phyloP scores from a whole-genome alignment of 2,888 invertebrate species.

The Heliconius erato region DNA sequence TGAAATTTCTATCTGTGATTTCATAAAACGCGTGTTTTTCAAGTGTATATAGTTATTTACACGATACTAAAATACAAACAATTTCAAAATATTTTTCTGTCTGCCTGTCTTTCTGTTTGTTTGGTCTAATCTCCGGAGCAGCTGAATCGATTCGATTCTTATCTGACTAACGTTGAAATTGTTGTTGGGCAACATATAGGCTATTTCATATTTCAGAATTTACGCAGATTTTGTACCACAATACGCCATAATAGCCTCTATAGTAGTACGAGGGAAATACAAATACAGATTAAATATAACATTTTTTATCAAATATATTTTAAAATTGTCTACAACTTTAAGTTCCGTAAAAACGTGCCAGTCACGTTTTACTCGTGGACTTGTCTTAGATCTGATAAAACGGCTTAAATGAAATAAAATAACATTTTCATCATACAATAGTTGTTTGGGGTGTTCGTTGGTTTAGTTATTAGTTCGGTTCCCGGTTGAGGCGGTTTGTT shows the following conservation, averaged over 20 bases:
- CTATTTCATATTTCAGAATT: background rate
- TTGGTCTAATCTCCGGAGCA: no score
- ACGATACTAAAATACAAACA: no score
- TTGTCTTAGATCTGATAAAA: slow-evolving; percentile 28
- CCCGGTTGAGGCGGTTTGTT: background rate
- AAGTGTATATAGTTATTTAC: no score
- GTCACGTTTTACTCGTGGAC: slow-evolving; percentile 30
- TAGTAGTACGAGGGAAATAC: background rate
- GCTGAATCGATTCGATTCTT: no score
- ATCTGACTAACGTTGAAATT: no score
- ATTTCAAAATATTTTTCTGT: no score
- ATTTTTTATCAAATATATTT: slow-evolving; percentile 10
- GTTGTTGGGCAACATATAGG: no score
- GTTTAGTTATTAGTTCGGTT: background rate
- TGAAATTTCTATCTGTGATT: no score
- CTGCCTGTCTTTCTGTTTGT: no score
- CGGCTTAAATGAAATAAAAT: slow-evolving; percentile 28
- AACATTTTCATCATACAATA: background rate
- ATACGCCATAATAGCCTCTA: background rate
- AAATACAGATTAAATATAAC: slow-evolving; percentile 10
- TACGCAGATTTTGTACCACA: background rate
- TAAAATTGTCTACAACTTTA: slow-evolving; percentile 22
- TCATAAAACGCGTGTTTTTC: no score
- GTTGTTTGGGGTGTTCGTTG: background rate
- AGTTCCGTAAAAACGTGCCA: slow-evolving; percentile 17